phyloP scores from a whole-genome alignment of 2,797 vertebrate species.

The Liasis olivaceus region DNA sequence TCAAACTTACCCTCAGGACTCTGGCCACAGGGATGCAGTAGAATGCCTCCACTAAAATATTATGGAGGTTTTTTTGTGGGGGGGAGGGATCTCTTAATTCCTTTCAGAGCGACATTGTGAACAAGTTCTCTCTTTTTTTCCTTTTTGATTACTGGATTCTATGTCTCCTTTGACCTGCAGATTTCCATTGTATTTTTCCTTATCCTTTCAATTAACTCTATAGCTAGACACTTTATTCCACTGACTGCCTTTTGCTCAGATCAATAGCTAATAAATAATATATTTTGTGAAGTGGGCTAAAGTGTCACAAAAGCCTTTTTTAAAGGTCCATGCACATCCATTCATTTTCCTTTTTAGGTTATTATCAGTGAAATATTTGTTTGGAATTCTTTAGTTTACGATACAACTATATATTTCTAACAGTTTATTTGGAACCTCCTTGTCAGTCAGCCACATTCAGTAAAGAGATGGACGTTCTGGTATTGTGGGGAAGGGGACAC shows the following conservation, averaged over 20 bases:
- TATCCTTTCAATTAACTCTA: background rate
- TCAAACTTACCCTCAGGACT: background rate
- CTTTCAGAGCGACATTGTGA: background rate
- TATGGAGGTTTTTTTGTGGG: too few species aligned
- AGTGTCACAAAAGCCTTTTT: constrained; percentile 10
- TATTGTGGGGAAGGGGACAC: background rate
- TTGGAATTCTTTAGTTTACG: constrained; percentile 16
- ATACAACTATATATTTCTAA: constrained; percentile 5
- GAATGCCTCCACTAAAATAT: background rate
- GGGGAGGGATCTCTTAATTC: background rate
- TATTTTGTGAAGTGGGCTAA: constrained; percentile 34
- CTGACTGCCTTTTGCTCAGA: constrained; percentile 8
- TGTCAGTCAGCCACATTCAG: background rate
- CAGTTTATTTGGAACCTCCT: background rate
- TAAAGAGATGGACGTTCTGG: background rate
- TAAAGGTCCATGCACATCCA: fast-evolving
- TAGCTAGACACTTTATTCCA: background rate
- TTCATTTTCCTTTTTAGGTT: background rate
- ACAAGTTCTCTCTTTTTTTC: background rate
- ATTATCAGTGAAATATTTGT: background rate
- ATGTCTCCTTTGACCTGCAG: background rate
- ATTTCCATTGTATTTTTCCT: background rate
- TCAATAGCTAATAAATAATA: constrained; percentile 40
- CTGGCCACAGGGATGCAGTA: background rate
- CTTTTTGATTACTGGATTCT: background rate